A percentile compares a stretch with the other conserved stretches of the same genome.
Evolutionary conservation across 2,797 vertebrate genomes (phyloP).

Genomic region (Coranthus polyacanthus): DNA sequence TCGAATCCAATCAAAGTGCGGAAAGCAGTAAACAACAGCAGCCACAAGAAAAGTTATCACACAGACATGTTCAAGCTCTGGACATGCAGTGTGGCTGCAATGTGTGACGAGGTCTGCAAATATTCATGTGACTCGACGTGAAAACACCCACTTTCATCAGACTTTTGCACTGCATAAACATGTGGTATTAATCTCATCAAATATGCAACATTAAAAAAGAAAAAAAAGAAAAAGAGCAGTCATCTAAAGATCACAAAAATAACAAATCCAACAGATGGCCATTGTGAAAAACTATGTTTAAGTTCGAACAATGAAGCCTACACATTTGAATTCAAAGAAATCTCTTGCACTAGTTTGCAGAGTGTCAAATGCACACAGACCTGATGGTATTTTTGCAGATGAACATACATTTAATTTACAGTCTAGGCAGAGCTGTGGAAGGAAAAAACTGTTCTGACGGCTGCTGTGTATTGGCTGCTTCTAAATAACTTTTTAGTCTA

Average conservation of each 20-base stretch:
- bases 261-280: constrained; percentile 23
- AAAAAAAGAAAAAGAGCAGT: too few relatives aligned
- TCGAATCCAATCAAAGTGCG: constrained; percentile 40
- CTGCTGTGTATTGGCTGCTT: background rate
- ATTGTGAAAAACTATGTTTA: background rate
- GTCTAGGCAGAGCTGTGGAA: constrained; percentile 7
- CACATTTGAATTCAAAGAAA: background rate
- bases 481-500: constrained; percentile 1
- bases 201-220: constrained; percentile 9
- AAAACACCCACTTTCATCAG: constrained; percentile 40
- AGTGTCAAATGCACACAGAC: background rate
- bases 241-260: constrained; percentile 6
- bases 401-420: constrained; percentile 14
- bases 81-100: constrained; percentile 27
- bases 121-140: constrained; percentile 46
- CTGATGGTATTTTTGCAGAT: constrained; percentile 2
- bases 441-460: constrained; percentile 19
- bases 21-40: constrained; percentile 43
- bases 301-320: constrained; percentile 7
- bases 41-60: constrained; percentile 8
- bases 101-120: constrained; percentile 53
- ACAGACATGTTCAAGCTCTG: constrained; percentile 24
- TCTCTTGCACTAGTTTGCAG: too few relatives aligned
- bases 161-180: constrained; percentile 1
- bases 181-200: constrained; percentile 24